Evolutionary conservation across 2,888 invertebrate genomes (phyloP).

Genomic region (Drosophila picticornis): DNA sequence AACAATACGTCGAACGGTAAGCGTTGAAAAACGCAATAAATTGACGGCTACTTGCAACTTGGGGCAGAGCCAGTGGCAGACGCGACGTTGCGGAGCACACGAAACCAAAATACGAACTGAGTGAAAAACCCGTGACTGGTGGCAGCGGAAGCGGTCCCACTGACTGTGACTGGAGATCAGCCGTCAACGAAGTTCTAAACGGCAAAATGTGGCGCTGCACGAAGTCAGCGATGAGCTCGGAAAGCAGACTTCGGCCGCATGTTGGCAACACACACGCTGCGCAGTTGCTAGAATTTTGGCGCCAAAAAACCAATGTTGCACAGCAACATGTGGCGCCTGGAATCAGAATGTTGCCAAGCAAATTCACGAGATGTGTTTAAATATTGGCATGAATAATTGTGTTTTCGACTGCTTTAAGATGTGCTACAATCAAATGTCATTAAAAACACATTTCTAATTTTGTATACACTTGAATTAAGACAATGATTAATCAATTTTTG

Average conservation of each 20-base stretch:
- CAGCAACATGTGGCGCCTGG: conserved; percentile 60
- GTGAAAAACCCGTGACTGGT: conserved; percentile 36
- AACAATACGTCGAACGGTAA: conserved; percentile 5
- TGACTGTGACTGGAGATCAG: conserved; percentile 68
- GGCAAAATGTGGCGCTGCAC: conserved; percentile 12
- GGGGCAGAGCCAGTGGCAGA: conserved; percentile 15
- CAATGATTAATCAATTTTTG: neutral
- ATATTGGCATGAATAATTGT: neutral
- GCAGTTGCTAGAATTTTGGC: conserved; percentile 57
- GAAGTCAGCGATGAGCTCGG: conserved; percentile 19
- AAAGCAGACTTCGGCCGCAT: conserved; percentile 31
- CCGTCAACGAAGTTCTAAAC: conserved; percentile 51
- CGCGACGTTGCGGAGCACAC: conserved; percentile 56
- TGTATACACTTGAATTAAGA: neutral
- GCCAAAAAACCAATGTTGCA: conserved; percentile 40
- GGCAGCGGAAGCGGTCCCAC: conserved; percentile 22
- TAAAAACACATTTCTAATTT: neutral
- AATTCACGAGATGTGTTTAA: neutral
- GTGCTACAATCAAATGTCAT: neutral
- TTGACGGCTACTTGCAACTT: conserved; percentile 15
- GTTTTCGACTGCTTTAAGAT: neutral
- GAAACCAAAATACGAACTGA: conserved; percentile 73
- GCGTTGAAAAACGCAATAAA: conserved; percentile 34
- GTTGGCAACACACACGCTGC: conserved; percentile 34
- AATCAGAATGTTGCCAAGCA: conserved; percentile 22